These are phyloP conservation scores for Diuraphis noxia DNA, from an alignment of 1,140 invertebrate genomes.

Conservation along the genomic window DNA sequence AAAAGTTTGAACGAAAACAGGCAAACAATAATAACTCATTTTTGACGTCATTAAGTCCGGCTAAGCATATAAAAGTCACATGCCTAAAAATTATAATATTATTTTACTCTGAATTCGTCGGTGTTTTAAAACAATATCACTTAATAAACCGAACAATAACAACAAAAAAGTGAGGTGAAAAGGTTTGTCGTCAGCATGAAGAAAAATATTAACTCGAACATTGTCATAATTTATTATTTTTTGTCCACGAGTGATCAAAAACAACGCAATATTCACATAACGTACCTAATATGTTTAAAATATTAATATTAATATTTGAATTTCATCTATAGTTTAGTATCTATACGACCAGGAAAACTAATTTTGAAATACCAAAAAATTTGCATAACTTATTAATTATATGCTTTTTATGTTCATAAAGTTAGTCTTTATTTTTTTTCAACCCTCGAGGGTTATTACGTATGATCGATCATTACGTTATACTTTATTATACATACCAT, in stretches of 20 bases:
- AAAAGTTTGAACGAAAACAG: not conserved
- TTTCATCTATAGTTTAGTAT: not conserved
- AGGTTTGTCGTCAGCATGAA: too few species aligned
- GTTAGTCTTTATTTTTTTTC: too few species aligned
- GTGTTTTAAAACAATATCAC: not conserved
- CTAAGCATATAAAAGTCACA: not conserved
- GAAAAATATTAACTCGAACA: not conserved
- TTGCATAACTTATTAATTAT: too few species aligned
- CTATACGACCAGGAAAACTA: too few species aligned
- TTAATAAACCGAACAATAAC: not conserved
- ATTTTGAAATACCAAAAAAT: too few species aligned
- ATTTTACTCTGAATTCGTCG: too few species aligned
- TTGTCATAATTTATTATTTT: not conserved
- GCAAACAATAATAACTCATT: not conserved
- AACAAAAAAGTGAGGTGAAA: not conserved
- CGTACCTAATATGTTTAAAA: not conserved
- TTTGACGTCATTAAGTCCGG: not conserved
- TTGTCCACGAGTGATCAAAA: not conserved
- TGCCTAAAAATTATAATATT: too few species aligned
- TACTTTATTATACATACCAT: too few species aligned
- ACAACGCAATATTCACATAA: not conserved
- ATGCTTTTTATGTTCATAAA: too few species aligned
- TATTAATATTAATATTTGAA: not conserved
- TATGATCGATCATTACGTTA: too few species aligned
- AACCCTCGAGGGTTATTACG: too few species aligned